A percentile compares a stretch with the other conserved stretches of the same genome.
Evolutionary conservation across 2,797 vertebrate species (phyloP).

Genomic region (Gorsachius magnificus): DNA sequence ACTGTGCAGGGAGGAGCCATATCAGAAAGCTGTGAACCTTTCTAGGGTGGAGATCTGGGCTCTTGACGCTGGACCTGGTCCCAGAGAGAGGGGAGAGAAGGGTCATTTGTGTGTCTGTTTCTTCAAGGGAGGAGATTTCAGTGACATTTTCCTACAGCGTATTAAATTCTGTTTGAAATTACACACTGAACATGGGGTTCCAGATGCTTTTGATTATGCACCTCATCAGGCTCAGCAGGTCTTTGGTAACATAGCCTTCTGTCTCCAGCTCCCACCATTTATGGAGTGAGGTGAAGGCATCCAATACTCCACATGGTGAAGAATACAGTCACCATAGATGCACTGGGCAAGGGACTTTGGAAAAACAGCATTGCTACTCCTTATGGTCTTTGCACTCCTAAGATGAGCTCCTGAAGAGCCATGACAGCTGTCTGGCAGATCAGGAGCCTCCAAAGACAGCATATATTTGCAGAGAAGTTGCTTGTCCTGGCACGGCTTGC

Average conservation of each 20-base stretch:
- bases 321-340: not conserved
- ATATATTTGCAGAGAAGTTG: not conserved
- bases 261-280: not conserved
- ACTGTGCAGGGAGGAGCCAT: rapidly evolving
- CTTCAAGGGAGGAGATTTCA: not conserved
- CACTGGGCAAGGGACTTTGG: not conserved
- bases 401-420: not conserved
- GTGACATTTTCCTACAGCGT: not conserved
- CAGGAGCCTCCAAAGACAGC: not conserved
- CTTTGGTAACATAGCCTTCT: not conserved
- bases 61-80: not conserved
- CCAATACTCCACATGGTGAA: not conserved
- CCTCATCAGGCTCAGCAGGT: not conserved
- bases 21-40: not conserved
- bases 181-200: not conserved
- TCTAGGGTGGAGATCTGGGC: not conserved
- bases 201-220: not conserved
- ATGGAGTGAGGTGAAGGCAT: not conserved
- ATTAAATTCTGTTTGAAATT: not conserved
- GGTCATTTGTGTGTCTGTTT: not conserved
- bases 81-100: not conserved
- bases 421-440: not conserved
- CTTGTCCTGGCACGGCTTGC: not conserved
- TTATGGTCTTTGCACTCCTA: not conserved
- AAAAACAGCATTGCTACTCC: not conserved